phyloP scores from a whole-genome alignment of 2,888 invertebrate genomes.

The Malachius bipustulatus region DNA sequence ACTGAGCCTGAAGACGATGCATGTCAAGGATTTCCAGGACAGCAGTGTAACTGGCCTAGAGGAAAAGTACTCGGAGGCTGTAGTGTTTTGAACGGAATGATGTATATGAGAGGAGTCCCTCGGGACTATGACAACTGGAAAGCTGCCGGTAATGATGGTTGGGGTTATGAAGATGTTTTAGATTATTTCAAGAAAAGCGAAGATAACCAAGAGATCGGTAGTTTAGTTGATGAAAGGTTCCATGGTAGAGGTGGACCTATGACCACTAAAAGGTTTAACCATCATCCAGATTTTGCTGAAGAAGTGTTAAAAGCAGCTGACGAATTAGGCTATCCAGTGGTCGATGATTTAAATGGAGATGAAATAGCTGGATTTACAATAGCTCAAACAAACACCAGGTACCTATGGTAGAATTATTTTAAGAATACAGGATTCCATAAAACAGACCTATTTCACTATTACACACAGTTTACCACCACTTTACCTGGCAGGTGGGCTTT shows the following conservation, averaged over 20 bases:
- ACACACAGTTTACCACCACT: too few relatives aligned
- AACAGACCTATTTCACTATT: too few relatives aligned
- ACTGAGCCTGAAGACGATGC: conserved; percentile 53
- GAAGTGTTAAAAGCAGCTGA: conserved; percentile 50
- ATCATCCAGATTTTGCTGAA: conserved; percentile 49
- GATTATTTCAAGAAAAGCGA: conserved; percentile 61
- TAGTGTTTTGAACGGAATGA: conserved; percentile 69
- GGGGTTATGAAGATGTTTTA: conserved; percentile 66
- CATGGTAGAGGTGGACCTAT: conserved; percentile 51
- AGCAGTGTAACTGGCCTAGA: conserved; percentile 53
- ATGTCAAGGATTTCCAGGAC: conserved; percentile 43
- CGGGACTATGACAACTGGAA: conserved; percentile 69
- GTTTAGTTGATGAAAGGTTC: conserved; percentile 45
- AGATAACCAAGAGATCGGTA: conserved; percentile 51
- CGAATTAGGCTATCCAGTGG: conserved; percentile 50
- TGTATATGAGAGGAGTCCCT: conserved; percentile 66
- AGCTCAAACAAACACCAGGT: conserved; percentile 52
- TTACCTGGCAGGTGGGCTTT: too few relatives aligned
- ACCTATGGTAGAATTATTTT: too few relatives aligned
- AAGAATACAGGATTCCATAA: too few relatives aligned
- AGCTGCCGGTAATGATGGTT: conserved; percentile 57
- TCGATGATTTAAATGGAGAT: conserved; percentile 53
- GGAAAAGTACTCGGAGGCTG: conserved; percentile 62
- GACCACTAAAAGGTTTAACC: conserved; percentile 50
- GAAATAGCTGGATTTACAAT: conserved; percentile 51